Evolutionary conservation across 2,888 invertebrate genomes (phyloP), one percentile per base, ranked within the genome.

Genomic region (Busseola fusca): DNA sequence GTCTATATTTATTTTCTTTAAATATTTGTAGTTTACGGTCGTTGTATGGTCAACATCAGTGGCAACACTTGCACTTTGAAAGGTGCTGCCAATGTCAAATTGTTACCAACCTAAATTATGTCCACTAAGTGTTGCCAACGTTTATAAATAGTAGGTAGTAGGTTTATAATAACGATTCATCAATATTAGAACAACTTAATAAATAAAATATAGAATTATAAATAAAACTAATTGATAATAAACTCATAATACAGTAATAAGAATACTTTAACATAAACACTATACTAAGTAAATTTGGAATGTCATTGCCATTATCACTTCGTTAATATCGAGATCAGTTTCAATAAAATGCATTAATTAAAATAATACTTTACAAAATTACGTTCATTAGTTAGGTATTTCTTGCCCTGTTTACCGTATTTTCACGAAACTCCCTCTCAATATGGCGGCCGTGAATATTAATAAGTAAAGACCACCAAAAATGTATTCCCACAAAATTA

Each of bases 381-480:
- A 67, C 40, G 59, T 60, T 68, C n/a, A 64, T 52, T 25, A 54
- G 27, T 72, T 59, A 34, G 0, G 34, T 34, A 56, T 59, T 60
- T 72, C 73, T 56, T 74, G 69, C 81, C 84, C 84, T 84, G 84
- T 76, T 83, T 82, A 62, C 77, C 83, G 70, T 83, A 66, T 63
- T 72, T 69, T 59, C 56, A 62, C n/a, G 50, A 52, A 59, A 14
- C 16, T 56, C 7, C 30, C 45, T 67, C 14, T 21, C 57, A 56
- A 69, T 37, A 59, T 37, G 7, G 30, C 54, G 16, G 50, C 18
- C 18, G 50, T 30, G 4, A 50, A 60, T 45, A 45, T 25, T n/a
- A 52, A 48, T 57, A 58, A 27, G 21, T 30, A 58, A 45, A 45
- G n/a, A 58, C 50, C 25, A 30, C 25, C 30, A 50, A 54, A 58